phyloP scores from a whole-genome alignment of 2,888 invertebrate genomes.

The Rugalucina vietnamica region DNA sequence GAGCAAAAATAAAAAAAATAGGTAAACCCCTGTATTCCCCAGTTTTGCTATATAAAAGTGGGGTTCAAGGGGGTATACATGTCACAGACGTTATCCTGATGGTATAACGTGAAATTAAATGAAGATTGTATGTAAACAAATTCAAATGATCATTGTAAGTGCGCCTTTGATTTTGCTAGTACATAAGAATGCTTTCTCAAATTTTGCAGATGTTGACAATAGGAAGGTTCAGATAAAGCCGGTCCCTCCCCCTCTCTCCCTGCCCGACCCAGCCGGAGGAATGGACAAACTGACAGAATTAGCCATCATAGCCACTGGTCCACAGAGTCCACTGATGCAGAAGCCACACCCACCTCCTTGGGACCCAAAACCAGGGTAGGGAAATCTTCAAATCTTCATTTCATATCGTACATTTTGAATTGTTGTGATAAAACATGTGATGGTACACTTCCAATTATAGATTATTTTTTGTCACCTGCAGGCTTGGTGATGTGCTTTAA shows the following conservation, averaged over 20 bases:
- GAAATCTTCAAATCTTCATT: background rate
- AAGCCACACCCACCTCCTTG: conserved; percentile 64
- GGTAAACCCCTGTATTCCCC: too few species aligned
- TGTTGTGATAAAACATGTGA: background rate
- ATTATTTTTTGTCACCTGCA: background rate
- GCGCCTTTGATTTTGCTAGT: too few species aligned
- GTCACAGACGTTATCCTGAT: too few species aligned
- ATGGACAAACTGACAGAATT: conserved; percentile 77
- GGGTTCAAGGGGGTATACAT: too few species aligned
- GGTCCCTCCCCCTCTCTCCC: background rate
- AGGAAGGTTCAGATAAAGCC: background rate
- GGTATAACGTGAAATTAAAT: too few species aligned
- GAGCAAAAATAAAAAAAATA: background rate
- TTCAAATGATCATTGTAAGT: too few species aligned
- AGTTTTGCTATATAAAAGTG: too few species aligned
- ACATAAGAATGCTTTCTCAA: too few species aligned
- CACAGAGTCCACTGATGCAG: conserved; percentile 82
- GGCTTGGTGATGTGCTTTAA: too few species aligned
- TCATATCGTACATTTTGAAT: background rate
- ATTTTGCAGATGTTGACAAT: background rate
- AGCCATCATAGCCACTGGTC: conserved; percentile 83
- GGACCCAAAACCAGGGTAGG: conserved; percentile 66
- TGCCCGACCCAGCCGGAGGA: conserved; percentile 21
- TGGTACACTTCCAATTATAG: background rate
- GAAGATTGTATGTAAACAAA: too few species aligned